Base-by-base conservation (phyloP, 35 echinoderm and acorn worm species). In the Acanthaster planci region DNA sequence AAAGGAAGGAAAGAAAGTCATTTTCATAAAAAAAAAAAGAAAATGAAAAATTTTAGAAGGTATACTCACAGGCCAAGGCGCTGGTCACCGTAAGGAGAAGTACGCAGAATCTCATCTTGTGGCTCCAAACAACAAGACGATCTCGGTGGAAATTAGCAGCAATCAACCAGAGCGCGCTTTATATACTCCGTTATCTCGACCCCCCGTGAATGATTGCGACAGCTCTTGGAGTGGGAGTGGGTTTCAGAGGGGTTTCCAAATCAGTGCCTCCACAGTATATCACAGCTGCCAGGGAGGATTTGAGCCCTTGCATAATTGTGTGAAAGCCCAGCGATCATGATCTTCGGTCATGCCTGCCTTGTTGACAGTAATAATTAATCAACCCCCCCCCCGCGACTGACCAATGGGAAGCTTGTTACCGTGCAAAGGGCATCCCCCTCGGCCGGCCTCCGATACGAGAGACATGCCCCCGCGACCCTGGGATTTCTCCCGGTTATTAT, bases 41-140 rank as follows among this genome's bases (percentile, higher is more conserved):
- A 77, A 75, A 75, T 75, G 15, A 38, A 2, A n/a, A 47, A 47
- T 4, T 47, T 47, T 47, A 6, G 42, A 47, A 12, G 12, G 56
- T 56, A 39, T 79, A 79, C 81, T 83, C 56, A 83, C 81, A 53
- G 81, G 52, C 81, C 81, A 83, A 59, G 34, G 81, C 81, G 18
- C 52, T 83, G 53, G 81, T 53, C 30, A 83, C 81, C 81, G 56
- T 36, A 31, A 83, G 81, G 53, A 83, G 56, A 21, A 83, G 16
- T 16, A 72, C 7, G 64, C 64, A 72, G 30, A 72, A 72, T 72
- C 64, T 72, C 64, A 72, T 72, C 64, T 72, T 72, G 64, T 14
- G 64, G 64, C 64, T 72, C 64, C 64, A 72, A 72, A 27, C 64
- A 72, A 26, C 64, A 72, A 72, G 26, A 72, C 34, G 64, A 36